Conservation (phyloP, 2,797 vertebrate species). For the Gymnoscopelus microlampas region DNA sequence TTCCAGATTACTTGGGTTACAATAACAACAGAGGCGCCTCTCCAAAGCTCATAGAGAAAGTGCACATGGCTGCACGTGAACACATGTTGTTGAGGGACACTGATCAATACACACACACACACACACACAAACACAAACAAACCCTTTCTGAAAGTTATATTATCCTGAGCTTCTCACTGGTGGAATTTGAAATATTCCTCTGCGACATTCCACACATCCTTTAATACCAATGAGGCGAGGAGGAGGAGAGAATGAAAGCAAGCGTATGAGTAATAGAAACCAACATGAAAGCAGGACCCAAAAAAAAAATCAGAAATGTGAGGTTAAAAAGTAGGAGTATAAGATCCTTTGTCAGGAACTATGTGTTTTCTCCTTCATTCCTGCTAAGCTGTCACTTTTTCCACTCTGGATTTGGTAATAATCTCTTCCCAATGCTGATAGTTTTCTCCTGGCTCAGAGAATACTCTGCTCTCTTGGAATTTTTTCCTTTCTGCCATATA, state of each 20-base stretch:
- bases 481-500: constrained; percentile 30
- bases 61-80: constrained; percentile 14
- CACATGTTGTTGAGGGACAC: not conserved
- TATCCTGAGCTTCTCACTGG: constrained; percentile 31
- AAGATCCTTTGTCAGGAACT: constrained; percentile 21
- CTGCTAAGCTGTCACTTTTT: constrained; percentile 52
- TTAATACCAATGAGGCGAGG: constrained; percentile 41
- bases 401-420: constrained; percentile 28
- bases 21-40: constrained; percentile 52
- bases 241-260: constrained; percentile 38
- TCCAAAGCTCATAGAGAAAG: constrained; percentile 32
- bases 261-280: constrained; percentile 45
- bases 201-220: constrained; percentile 42
- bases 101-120: not conserved
- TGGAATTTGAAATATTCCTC: constrained; percentile 68
- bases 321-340: constrained; percentile 22
- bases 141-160: constrained; percentile 42
- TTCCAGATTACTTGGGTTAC: constrained; percentile 58
- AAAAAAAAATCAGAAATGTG: constrained; percentile 35
- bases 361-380: constrained; percentile 34
- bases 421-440: constrained; percentile 29
- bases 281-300: constrained; percentile 25
- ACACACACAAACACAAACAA: not conserved
- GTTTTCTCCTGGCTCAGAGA: constrained; percentile 39
- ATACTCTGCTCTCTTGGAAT: constrained; percentile 29